Evolutionary conservation across 2,797 vertebrate species (phyloP).

Genomic region (Leptodactylus fallax): DNA sequence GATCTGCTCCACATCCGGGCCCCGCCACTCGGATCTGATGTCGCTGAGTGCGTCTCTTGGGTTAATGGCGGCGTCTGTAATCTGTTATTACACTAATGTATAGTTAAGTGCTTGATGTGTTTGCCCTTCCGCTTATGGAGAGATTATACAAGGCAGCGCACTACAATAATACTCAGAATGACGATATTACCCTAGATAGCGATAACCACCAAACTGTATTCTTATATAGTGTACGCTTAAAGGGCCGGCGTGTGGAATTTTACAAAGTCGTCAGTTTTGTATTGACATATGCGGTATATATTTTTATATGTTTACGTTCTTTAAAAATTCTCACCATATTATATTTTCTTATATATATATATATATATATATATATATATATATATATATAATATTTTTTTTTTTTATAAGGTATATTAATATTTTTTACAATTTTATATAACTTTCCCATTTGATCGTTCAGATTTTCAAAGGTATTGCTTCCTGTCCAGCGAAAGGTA

Average conservation of each 20-base stretch:
- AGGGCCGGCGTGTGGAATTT: not conserved
- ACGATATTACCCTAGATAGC: not conserved
- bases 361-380: too few relatives aligned
- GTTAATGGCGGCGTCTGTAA: not conserved
- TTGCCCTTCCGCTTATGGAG: slow-evolving; percentile 4
- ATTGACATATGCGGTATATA: too few relatives aligned
- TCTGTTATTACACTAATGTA: not conserved
- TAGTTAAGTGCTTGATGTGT: slow-evolving; percentile 34
- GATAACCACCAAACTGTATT: not conserved
- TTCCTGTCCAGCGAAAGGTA: not conserved
- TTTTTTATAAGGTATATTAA: too few relatives aligned
- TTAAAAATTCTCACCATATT: too few relatives aligned
- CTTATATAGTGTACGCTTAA: not conserved
- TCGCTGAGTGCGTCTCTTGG: not conserved
- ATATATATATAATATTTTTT: too few relatives aligned
- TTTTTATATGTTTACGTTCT: too few relatives aligned
- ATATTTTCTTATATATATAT: too few relatives aligned
- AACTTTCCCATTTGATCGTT: not conserved
- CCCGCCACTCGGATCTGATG: too few relatives aligned
- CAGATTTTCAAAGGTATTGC: not conserved
- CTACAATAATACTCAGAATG: not conserved
- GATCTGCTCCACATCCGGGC: too few relatives aligned
- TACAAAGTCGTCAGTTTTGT: too few relatives aligned
- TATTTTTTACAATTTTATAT: not conserved
- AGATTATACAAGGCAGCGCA: not conserved